These are phyloP conservation scores for Chromis chromis DNA, from an alignment of 2,797 vertebrate species.

Conservation along the genomic window DNA sequence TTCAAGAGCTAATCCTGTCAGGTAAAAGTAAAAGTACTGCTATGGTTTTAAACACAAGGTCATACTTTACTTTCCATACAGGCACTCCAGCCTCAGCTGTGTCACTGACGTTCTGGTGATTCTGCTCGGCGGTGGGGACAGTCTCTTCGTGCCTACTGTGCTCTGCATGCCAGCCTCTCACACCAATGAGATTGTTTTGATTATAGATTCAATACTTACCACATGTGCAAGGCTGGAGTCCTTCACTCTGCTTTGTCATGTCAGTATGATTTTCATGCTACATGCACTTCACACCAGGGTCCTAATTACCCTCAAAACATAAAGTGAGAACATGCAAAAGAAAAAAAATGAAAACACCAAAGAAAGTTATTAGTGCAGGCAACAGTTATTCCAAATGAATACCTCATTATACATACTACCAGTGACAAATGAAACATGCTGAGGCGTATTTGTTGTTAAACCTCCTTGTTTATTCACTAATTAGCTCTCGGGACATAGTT, in stretches of 20 bases:
- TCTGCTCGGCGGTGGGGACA: neutral
- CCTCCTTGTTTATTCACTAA: no score
- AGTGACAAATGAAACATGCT: neutral
- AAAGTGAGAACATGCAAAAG: neutral
- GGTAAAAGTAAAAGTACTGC: neutral
- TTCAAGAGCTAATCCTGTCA: no score
- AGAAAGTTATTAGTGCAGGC: neutral
- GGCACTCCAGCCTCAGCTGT: neutral
- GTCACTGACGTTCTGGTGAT: neutral
- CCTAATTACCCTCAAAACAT: neutral
- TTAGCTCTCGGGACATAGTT: neutral
- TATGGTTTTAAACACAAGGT: neutral
- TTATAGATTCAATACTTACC: conserved; percentile 1
- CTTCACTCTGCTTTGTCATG: conserved; percentile 9
- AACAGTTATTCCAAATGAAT: neutral
- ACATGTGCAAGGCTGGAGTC: neutral
- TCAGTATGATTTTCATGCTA: conserved; percentile 6
- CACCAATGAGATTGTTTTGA: conserved; percentile 7
- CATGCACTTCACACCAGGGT: conserved; percentile 6
- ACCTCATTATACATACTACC: neutral
- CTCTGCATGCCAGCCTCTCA: conserved; percentile 8
- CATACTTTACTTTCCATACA: neutral
- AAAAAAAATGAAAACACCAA: neutral
- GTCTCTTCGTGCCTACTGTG: neutral
- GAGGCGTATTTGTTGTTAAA: no score